phyloP scores from a whole-genome alignment of 30 jellyfish, hydroid and myxozoan species.

The Morbakka virulenta region DNA sequence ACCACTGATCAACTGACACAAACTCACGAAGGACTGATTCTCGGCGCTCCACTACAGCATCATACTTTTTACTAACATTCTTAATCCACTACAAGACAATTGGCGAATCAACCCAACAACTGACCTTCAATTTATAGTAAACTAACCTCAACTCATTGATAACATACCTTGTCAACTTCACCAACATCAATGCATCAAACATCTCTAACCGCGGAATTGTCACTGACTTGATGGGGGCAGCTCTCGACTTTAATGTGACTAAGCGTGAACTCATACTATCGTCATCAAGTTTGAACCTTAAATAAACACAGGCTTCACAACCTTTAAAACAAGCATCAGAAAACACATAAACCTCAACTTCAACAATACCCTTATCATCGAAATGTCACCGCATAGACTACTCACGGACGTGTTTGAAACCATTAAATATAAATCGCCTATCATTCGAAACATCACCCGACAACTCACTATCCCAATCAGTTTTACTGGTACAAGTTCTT shows the following conservation, averaged over 20 bases:
- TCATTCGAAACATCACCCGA: too few relatives aligned
- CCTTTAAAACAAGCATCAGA: too few relatives aligned
- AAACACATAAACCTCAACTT: too few relatives aligned
- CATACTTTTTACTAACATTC: background rate
- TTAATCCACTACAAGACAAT: conserved; percentile 6
- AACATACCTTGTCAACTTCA: background rate
- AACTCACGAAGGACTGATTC: background rate
- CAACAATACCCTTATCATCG: too few relatives aligned
- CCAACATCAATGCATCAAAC: background rate
- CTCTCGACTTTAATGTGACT: background rate
- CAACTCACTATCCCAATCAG: too few relatives aligned
- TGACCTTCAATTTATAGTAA: background rate
- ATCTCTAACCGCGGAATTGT: conserved; percentile 9
- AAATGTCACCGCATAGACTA: too few relatives aligned
- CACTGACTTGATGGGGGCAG: background rate
- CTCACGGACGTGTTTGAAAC: too few relatives aligned
- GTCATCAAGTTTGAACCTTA: too few relatives aligned
- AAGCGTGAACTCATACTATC: too few relatives aligned
- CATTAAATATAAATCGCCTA: too few relatives aligned
- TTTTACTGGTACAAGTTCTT: too few relatives aligned
- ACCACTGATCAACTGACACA: background rate
- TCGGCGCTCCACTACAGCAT: background rate
- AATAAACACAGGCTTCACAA: too few relatives aligned
- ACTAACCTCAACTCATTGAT: background rate
- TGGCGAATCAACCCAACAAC: conserved; percentile 8